Base-by-base conservation (phyloP, 2,888 invertebrate species). In the Crossocerus cetratus region DNA sequence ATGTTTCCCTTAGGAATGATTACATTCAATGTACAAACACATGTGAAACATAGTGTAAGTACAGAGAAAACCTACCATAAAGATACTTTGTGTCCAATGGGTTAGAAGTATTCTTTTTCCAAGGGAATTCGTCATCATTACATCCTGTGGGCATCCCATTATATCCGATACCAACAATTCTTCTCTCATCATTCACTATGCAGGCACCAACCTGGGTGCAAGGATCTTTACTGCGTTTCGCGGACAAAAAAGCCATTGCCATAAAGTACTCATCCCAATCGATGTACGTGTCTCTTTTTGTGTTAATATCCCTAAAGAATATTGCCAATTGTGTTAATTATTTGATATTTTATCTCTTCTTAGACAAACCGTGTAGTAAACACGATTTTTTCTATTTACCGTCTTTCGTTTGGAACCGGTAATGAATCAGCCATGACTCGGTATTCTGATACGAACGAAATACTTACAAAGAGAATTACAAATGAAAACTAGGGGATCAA, bases 61-160 rank as follows among this genome's bases (percentile, higher is more conserved):
- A 49, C 18, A 32, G 11, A 32, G 32, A 2, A 49, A 65, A 81
- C 91, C 91, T 91, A 97, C 97, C 97, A 92, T 97, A 99, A 75
- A 96, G 91, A 89, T 94, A 94, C 92, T 99, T 99, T 63, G 93
- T 95, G 54, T 97, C 93, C 65, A 96, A 89, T 14, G 91, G 88
- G 82, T 94, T 91, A 0, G 90, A 84, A 2, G 92, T 91, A 42
- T 92, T 89, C 88, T 97, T 97, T 0, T 92, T 92, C 99, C 99
- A 99, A 0, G 99, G 97, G 90, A 98, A 96, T 20, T 92, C 91
- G 88, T 98, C 96, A 90, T 99, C 99, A 85, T 91, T 91, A 86
- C 98, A 99, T 3, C 96, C 97, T 69, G 91, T 93, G 0, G 99
- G 99, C 95, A 99, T 97, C 1, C 99, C 99, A 92, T 99, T 99